Base-by-base conservation (phyloP, 2,797 vertebrate genomes). In the Channa striata region DNA sequence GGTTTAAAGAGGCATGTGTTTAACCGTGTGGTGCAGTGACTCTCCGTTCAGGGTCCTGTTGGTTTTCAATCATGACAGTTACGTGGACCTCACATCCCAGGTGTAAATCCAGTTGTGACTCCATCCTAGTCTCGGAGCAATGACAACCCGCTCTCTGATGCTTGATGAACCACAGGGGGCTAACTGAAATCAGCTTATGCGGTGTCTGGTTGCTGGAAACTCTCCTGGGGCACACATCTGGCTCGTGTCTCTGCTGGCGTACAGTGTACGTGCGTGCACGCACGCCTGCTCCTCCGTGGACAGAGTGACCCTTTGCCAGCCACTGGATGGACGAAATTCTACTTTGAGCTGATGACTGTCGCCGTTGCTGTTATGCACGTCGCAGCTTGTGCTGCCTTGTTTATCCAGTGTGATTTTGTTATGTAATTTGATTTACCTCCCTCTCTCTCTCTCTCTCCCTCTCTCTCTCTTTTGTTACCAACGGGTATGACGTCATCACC, bases 401-500 rank as follows among this genome's bases (percentile, higher is more conserved):
- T 36, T 5, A n/a, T 12, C 30, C 5, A 16, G 6, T 17, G 40
- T 1, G 40, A 2, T 17, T 8, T 51, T 5, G 39, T 92, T 89
- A 85, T 78, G 72, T 81, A 82, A 91, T 58, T 2, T 6, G 11
- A 34, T 53, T n/a, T n/a, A n/a, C n/a, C n/a, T n/a, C n/a, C n/a
- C 47, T 44, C 52, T 37, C 51, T 52, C 13, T 36, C 21, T 50
- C 20, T 56, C 47, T 44, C 52, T 37, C 51, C n/a, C 47, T 44
- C 52, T 37, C 51, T 52, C 13, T 36, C 21, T 50, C 20, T 56
- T 47, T 68, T 74, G 74, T 84, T 82, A 58, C 87, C 59, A 77
- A 54, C 85, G 20, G 70, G 14, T 36, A 13, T 80, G 77, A 90
- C 88, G 91, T 92, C 91, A 91, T 48, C 82, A 69, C 12, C 40